phyloP scores from a whole-genome alignment of 1,140 invertebrate species.

The Solenopsis fugax region DNA sequence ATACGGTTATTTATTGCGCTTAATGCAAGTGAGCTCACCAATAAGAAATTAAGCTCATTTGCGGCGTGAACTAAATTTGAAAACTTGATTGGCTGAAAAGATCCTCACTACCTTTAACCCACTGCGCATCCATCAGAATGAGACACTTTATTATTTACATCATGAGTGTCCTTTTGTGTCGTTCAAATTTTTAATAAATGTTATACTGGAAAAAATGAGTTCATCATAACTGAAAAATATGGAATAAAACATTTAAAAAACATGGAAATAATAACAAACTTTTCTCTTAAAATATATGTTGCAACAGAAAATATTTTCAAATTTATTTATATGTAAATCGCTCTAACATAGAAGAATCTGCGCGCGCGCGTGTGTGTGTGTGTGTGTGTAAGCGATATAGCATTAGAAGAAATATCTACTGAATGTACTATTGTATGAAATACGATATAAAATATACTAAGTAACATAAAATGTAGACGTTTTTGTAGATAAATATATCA shows the following conservation, averaged over 20 bases:
- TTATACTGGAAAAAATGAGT: conserved; percentile 33
- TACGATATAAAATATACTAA: conserved; percentile 34
- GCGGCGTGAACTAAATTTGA: too few species aligned
- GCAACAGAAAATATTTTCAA: conserved; percentile 43
- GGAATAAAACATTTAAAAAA: conserved; percentile 6
- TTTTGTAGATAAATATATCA: conserved; percentile 63
- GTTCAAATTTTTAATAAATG: conserved; percentile 39
- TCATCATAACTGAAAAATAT: conserved; percentile 32
- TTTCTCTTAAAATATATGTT: conserved; percentile 19
- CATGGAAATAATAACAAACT: background rate
- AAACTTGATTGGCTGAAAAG: too few species aligned
- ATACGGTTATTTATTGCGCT: too few species aligned
- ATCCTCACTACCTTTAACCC: too few species aligned
- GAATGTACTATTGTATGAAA: conserved; percentile 24
- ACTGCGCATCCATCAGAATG: too few species aligned
- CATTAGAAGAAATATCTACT: conserved; percentile 55
- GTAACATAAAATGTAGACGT: conserved; percentile 6
- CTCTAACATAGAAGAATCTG: conserved; percentile 68
- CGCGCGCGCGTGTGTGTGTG: background rate
- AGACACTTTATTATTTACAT: too few species aligned
- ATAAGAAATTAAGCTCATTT: too few species aligned
- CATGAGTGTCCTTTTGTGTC: background rate
- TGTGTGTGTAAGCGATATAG: conserved; percentile 21
- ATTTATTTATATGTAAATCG: conserved; percentile 38
- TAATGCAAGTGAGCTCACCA: too few species aligned